Percentiles rank a stretch among this genome's conserved stretches.
Evolutionary conservation across 1,140 invertebrate species (phyloP).

Genomic region (Lucilia sericata): DNA sequence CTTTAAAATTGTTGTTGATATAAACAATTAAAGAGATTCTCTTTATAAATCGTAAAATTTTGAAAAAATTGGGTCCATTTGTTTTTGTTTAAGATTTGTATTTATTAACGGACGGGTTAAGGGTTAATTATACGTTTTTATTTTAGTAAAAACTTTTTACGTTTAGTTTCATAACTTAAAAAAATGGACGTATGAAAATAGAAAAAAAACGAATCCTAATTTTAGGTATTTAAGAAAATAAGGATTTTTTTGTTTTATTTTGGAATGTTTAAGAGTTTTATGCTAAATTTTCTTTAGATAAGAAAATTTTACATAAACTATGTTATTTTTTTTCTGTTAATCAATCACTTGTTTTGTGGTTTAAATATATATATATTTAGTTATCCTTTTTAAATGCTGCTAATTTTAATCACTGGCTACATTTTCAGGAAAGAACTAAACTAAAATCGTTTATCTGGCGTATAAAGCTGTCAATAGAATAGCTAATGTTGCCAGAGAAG

Average conservation of each 20-base stretch:
- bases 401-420: background rate
- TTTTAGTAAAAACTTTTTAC: background rate
- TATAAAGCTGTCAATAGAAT: conserved; percentile 58
- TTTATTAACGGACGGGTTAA: conserved; percentile 31
- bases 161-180: conserved; percentile 14
- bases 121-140: conserved; percentile 19
- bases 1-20: background rate
- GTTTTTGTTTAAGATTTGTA: background rate
- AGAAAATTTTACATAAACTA: background rate
- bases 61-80: conserved; percentile 4
- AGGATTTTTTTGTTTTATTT: background rate
- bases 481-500: conserved; percentile 59
- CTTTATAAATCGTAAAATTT: background rate
- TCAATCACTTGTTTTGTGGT: background rate
- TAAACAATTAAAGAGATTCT: background rate
- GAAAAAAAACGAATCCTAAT: background rate
- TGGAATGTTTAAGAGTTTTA: conserved; percentile 32
- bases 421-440: background rate
- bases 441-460: conserved; percentile 59
- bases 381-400: background rate
- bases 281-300: background rate
- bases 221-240: background rate
- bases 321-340: background rate
- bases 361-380: background rate
- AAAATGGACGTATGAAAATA: conserved; percentile 36